phyloP scores from a whole-genome alignment of 1,140 invertebrate species.

The Apolygus lucorum region DNA sequence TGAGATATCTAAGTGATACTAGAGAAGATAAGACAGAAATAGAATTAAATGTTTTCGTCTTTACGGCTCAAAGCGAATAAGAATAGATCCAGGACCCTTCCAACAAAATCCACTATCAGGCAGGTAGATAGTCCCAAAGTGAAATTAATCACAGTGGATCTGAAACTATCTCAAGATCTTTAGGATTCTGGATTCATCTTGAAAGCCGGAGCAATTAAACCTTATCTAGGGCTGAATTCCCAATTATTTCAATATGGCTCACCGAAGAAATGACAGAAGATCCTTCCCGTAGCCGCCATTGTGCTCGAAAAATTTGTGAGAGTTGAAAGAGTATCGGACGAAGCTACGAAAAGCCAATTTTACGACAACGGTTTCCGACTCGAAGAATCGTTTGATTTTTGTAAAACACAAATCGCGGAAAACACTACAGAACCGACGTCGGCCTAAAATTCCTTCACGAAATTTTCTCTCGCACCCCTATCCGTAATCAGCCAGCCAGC shows the following conservation, averaged over 20 bases:
- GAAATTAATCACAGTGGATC: neutral
- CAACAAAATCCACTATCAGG: too few species aligned
- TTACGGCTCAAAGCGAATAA: neutral
- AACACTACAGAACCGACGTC: neutral
- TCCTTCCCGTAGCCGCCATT: conserved; percentile 21
- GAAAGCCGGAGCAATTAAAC: neutral
- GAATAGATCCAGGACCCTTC: too few species aligned
- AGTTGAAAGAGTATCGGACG: neutral
- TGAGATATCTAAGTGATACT: neutral
- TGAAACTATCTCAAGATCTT: neutral
- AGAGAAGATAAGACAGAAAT: neutral
- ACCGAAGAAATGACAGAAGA: conserved; percentile 25
- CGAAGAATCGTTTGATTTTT: neutral
- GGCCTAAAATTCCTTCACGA: neutral
- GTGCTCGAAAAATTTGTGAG: too few species aligned
- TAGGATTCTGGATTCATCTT: neutral
- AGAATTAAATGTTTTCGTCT: neutral
- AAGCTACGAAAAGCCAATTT: neutral
- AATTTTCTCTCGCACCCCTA: neutral
- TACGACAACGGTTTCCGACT: neutral
- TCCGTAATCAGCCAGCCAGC: conserved; percentile 5
- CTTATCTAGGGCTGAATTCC: neutral
- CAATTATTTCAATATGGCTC: conserved; percentile 17
- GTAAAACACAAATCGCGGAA: conserved; percentile 1
- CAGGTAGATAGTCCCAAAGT: neutral